A percentile compares a stretch with the other conserved stretches of the same genome.
Conservation (phyloP, 2,797 vertebrate genomes). For the Mormyrus hasselquistii region DNA sequence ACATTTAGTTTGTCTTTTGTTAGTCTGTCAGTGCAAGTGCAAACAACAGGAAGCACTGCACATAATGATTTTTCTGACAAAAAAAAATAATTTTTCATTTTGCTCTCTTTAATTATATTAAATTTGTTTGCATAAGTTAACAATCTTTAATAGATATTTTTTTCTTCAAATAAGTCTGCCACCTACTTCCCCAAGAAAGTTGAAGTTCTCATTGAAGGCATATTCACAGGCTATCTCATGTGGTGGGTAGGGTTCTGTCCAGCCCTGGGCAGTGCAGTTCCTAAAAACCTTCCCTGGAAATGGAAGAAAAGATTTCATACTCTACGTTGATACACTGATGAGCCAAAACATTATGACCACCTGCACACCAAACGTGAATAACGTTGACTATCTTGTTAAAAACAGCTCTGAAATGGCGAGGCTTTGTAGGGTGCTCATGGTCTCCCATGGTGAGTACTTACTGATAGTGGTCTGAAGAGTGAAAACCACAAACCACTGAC, state of each 20-base stretch:
- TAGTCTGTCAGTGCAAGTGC: background rate
- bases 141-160: background rate
- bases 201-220: conserved; percentile 48
- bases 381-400: background rate
- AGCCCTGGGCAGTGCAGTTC: conserved; percentile 69
- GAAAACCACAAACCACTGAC: background rate
- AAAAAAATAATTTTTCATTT: background rate
- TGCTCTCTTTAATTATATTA: background rate
- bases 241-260: conserved; percentile 66
- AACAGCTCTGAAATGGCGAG: background rate
- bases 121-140: background rate
- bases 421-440: background rate
- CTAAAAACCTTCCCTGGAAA: conserved; percentile 64
- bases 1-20: background rate
- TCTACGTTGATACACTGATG: background rate
- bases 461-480: background rate
- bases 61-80: background rate
- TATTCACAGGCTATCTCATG: conserved; percentile 68
- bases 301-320: background rate
- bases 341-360: background rate
- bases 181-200: conserved; percentile 27
- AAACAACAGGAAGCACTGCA: background rate
- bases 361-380: background rate
- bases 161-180: background rate
- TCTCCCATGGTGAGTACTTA: background rate